Conservation (phyloP, 2,888 invertebrate species). For the Phorcus lineatus region DNA sequence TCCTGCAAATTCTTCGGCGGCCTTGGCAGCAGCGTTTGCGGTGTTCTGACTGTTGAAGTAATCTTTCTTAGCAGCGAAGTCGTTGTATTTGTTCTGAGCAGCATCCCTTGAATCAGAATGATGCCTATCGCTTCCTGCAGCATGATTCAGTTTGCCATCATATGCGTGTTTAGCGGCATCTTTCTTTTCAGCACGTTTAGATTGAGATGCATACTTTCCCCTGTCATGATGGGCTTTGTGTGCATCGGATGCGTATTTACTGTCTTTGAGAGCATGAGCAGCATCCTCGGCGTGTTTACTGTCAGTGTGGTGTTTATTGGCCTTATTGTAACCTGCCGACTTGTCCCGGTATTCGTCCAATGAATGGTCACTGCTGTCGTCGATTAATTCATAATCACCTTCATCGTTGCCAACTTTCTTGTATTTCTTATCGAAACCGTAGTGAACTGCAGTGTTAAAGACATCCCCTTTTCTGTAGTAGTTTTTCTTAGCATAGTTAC, state of each 20-base stretch:
- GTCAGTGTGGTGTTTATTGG: constrained; percentile 24
- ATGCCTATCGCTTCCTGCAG: neutral
- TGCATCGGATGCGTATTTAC: neutral
- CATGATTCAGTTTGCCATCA: neutral
- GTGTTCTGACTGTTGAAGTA: neutral
- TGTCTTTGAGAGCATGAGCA: constrained; percentile 21
- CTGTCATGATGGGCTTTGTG: neutral
- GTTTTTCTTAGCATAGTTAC: neutral
- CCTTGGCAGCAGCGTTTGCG: neutral
- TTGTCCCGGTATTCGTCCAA: constrained; percentile 35
- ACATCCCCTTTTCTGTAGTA: constrained; percentile 29
- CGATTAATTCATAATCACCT: constrained; percentile 34
- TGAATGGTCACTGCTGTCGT: constrained; percentile 23
- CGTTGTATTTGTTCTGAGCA: constrained; percentile 15
- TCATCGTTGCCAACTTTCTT: constrained; percentile 32
- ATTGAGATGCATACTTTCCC: neutral
- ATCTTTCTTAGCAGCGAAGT: neutral
- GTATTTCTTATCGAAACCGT: constrained; percentile 40
- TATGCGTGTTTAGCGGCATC: neutral
- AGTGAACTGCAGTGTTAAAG: constrained; percentile 32
- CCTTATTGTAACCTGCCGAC: constrained; percentile 20
- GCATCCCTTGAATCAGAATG: neutral
- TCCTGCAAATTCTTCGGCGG: neutral
- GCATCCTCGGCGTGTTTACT: constrained; percentile 28
- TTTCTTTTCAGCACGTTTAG: neutral